Conservation (phyloP, 2,888 invertebrate genomes). For the Drosophila hamatofila region DNA sequence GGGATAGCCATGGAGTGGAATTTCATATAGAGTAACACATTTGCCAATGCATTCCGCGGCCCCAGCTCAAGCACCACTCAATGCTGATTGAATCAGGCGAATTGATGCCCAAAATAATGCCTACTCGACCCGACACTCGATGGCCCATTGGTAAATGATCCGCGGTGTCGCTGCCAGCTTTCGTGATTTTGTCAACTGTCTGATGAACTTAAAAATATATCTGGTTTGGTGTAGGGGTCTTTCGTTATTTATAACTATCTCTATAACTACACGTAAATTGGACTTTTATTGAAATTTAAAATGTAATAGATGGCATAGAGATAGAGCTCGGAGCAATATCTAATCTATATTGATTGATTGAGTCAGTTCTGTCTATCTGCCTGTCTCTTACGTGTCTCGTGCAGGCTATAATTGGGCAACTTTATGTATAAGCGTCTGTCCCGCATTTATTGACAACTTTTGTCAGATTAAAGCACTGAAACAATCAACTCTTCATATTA, state of each 20-base stretch:
- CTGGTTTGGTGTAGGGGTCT: not conserved
- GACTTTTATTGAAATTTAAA: not conserved
- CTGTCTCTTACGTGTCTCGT: not conserved
- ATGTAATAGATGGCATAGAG: not conserved
- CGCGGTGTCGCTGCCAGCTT: not conserved
- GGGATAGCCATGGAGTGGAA: slow-evolving; percentile 48
- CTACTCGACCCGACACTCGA: slow-evolving; percentile 13
- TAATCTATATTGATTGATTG: not conserved
- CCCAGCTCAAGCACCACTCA: slow-evolving; percentile 17
- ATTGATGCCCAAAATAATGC: slow-evolving; percentile 6
- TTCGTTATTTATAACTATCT: not conserved
- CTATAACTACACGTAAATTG: not conserved
- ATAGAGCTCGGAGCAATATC: not conserved
- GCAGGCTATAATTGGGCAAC: not conserved
- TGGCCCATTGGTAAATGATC: slow-evolving; percentile 16
- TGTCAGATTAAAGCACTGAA: not conserved
- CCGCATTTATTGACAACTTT: not conserved
- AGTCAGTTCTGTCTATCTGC: not conserved
- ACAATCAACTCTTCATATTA: not conserved
- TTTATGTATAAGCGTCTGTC: not conserved
- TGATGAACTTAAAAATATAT: not conserved
- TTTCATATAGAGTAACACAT: slow-evolving; percentile 29
- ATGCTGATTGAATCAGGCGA: slow-evolving; percentile 19
- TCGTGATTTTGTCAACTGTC: not conserved
- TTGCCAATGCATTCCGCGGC: slow-evolving; percentile 30